phyloP scores from a whole-genome alignment of 2,113 vertebrate genomes.

The Pteronura brasiliensis region DNA sequence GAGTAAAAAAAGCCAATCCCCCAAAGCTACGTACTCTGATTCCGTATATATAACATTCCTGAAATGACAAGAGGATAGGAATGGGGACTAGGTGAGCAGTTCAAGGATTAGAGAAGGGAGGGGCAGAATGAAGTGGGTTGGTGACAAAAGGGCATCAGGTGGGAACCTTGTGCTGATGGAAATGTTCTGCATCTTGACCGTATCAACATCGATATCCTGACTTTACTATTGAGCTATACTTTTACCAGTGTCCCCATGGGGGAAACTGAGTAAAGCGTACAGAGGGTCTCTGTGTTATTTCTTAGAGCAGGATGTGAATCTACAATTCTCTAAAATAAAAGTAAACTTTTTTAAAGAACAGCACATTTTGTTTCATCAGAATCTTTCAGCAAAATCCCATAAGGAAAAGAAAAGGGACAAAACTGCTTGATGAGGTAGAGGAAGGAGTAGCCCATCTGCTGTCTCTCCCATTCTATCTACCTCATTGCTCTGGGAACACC shows the following conservation, averaged over 20 bases:
- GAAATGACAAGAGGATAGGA: not conserved
- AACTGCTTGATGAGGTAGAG: not conserved
- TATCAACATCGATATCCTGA: not conserved
- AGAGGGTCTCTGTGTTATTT: not conserved
- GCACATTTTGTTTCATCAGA: not conserved
- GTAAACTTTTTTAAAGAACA: not conserved
- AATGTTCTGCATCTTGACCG: not conserved
- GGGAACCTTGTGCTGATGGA: not conserved
- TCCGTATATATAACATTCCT: not conserved
- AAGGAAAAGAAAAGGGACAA: not conserved
- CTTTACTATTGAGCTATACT: not conserved
- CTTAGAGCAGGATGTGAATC: not conserved
- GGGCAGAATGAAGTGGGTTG: not conserved
- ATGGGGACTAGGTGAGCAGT: not conserved
- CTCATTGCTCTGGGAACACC: not conserved
- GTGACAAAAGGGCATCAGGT: not conserved
- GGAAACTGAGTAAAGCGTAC: not conserved
- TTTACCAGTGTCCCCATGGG: not conserved
- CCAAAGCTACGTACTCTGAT: not conserved
- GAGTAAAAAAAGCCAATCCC: not conserved
- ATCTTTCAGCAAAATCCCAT: not conserved
- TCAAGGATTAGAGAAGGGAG: not conserved
- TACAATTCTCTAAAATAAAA: not conserved
- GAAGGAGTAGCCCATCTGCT: no score
- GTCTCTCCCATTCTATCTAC: fast-evolving